These are phyloP conservation scores for Gryllus longicercus DNA, from an alignment of 2,888 invertebrate species.

Conservation along the genomic window DNA sequence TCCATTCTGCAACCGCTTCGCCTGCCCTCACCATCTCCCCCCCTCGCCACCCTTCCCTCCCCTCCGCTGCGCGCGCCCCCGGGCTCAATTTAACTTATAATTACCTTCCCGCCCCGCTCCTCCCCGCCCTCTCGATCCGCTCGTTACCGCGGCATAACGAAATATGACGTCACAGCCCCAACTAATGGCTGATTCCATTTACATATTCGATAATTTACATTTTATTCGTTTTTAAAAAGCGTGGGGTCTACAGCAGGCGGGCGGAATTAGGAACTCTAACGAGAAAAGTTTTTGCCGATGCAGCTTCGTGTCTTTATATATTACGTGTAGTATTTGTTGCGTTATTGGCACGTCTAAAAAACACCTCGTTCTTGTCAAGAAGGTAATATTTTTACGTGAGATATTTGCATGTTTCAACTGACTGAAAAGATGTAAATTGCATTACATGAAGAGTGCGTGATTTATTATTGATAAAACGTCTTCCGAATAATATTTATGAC, in stretches of 20 bases:
- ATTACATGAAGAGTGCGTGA: no score
- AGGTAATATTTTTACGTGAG: no score
- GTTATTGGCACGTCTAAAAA: not conserved
- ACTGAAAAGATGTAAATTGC: no score
- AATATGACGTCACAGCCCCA: constrained; percentile 1
- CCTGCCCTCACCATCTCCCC: not conserved
- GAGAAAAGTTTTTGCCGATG: constrained; percentile 10
- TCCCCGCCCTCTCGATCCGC: not conserved
- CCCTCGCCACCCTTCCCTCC: not conserved
- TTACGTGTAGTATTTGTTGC: not conserved
- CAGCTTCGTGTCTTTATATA: not conserved
- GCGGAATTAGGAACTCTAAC: not conserved
- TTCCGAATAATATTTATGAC: no score
- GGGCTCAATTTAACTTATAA: constrained; percentile 9
- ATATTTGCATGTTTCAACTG: no score
- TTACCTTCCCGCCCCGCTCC: not conserved
- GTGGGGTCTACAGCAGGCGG: not conserved
- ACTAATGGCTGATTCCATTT: constrained; percentile 9
- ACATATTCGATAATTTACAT: constrained; percentile 11
- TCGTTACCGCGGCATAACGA: constrained; percentile 8
- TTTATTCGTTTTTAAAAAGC: not conserved
- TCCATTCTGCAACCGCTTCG: not conserved
- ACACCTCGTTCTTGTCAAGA: not conserved
- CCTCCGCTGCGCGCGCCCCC: not conserved
- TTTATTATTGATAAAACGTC: no score